Conservation (phyloP, 2,113 vertebrate species). For the Jacana jacana region DNA sequence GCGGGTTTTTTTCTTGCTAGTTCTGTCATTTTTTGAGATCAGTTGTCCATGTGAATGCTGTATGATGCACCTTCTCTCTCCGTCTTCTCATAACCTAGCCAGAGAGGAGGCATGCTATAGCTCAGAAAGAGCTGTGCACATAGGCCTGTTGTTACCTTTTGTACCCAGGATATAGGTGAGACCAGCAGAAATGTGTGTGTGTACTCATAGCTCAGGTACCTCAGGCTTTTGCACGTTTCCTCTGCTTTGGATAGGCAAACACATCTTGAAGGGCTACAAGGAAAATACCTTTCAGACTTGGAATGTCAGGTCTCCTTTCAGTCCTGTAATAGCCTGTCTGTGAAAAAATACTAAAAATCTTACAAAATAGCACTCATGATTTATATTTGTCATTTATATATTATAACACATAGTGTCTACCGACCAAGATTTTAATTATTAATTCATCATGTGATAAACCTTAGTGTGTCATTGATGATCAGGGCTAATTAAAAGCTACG, state of each 20-base stretch:
- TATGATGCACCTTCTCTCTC: neutral
- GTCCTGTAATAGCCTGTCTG: neutral
- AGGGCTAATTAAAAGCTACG: accelerated
- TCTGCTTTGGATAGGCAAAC: neutral
- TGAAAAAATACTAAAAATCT: neutral
- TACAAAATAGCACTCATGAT: neutral
- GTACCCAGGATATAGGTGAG: neutral
- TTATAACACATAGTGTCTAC: neutral
- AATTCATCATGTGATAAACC: neutral
- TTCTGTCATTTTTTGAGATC: neutral
- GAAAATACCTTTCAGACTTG: neutral
- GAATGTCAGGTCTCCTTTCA: neutral
- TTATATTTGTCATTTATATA: neutral
- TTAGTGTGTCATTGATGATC: neutral
- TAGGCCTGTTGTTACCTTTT: neutral
- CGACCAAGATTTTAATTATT: neutral
- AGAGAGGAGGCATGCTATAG: neutral
- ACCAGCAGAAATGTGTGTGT: neutral
- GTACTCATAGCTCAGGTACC: neutral
- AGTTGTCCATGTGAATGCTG: neutral
- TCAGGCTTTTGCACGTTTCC: neutral
- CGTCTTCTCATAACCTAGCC: neutral
- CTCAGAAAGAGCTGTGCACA: neutral
- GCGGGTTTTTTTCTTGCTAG: neutral
- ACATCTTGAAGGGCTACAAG: neutral